Evolutionary conservation across 2,113 vertebrate genomes (phyloP).

Genomic region (Oophaga pumilio): DNA sequence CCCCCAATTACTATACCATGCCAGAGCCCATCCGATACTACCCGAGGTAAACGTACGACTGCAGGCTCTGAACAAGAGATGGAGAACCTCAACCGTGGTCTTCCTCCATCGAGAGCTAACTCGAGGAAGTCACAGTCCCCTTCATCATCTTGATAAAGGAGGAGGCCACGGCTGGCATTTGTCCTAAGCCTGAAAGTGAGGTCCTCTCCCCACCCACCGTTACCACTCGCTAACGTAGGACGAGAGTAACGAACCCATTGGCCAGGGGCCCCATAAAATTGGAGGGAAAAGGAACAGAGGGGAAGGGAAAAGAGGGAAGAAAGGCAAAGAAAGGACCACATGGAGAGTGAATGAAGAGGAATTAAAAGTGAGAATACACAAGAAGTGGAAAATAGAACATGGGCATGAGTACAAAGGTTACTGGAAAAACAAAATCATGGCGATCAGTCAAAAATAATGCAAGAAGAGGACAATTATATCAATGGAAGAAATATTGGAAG

Average conservation of each 20-base stretch:
- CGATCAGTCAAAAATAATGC: neutral
- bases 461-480: neutral
- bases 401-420: neutral
- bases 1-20: conserved; percentile 84
- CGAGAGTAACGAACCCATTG: conserved; percentile 92
- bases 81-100: conserved; percentile 86
- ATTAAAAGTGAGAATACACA: neutral
- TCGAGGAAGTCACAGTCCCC: conserved; percentile 95
- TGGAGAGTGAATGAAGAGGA: neutral
- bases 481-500: neutral
- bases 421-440: conserved; percentile 8
- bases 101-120: conserved; percentile 82
- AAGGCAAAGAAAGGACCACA: conserved; percentile 18
- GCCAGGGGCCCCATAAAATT: conserved; percentile 87
- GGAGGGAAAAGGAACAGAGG: conserved; percentile 68
- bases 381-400: neutral
- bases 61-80: conserved; percentile 90
- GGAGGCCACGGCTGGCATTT: conserved; percentile 83
- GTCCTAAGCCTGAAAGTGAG: conserved; percentile 90
- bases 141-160: conserved; percentile 91
- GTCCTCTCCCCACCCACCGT: conserved; percentile 75
- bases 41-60: conserved; percentile 79
- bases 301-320: conserved; percentile 48
- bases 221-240: conserved; percentile 78
- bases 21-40: conserved; percentile 85